A percentile compares a stretch with the other conserved stretches of the same genome.
Evolutionary conservation across 2,888 invertebrate species (phyloP).

Genomic region (Apantesis nais): DNA sequence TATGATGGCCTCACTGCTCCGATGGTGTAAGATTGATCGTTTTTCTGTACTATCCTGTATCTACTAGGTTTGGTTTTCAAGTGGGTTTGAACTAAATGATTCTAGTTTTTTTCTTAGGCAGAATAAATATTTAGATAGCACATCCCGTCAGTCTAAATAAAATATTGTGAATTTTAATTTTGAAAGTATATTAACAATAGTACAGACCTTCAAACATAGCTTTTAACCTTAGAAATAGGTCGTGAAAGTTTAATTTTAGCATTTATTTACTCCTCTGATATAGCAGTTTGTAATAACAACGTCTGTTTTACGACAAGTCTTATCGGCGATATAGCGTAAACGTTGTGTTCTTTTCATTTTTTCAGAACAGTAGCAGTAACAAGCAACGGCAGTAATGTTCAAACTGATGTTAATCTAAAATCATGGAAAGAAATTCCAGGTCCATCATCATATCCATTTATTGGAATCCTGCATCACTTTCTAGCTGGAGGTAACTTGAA

Average conservation of each 20-base stretch:
- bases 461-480: slow-evolving; percentile 65
- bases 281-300: background rate
- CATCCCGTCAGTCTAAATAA: no score
- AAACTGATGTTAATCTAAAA: slow-evolving; percentile 33
- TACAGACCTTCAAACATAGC: no score
- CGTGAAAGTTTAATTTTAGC: background rate
- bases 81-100: no score
- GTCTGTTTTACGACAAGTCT: background rate
- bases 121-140: no score
- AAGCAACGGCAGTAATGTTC: slow-evolving; percentile 16
- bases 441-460: slow-evolving; percentile 69
- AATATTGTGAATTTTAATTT: no score
- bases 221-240: no score
- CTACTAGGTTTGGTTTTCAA: background rate
- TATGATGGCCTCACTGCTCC: background rate
- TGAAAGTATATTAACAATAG: no score
- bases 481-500: slow-evolving; percentile 57
- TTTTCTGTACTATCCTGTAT: background rate
- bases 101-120: no score
- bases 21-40: background rate
- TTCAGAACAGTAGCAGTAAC: slow-evolving; percentile 29
- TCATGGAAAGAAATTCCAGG: slow-evolving; percentile 76
- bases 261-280: background rate
- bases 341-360: background rate
- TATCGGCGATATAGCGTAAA: background rate